phyloP scores from a whole-genome alignment of 1,140 invertebrate species.

The Dinothrombium tinctorium region DNA sequence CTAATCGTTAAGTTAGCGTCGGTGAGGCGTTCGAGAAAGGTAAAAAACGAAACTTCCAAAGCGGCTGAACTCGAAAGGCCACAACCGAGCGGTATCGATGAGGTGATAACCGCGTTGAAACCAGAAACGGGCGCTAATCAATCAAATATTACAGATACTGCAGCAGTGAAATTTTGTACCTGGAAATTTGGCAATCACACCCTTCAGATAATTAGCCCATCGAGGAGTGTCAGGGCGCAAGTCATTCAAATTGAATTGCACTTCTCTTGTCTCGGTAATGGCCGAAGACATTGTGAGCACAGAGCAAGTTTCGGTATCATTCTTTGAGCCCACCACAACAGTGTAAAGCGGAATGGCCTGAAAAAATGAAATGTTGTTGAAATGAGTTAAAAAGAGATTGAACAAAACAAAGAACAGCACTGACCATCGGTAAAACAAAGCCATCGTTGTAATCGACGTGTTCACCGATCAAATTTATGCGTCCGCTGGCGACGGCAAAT shows the following conservation, averaged over 20 bases:
- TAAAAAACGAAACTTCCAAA: constrained; percentile 62
- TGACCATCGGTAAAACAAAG: constrained; percentile 82
- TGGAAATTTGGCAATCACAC: constrained; percentile 53
- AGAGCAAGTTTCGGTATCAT: constrained; percentile 25
- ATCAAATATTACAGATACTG: constrained; percentile 5
- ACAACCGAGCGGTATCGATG: constrained; percentile 59
- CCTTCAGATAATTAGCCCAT: constrained; percentile 82
- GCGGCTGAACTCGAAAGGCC: constrained; percentile 77
- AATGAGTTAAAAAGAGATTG: neutral
- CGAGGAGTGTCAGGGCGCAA: constrained; percentile 39
- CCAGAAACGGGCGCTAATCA: too few relatives aligned
- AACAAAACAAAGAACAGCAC: neutral
- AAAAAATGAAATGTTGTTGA: constrained; percentile 8
- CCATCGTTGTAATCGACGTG: constrained; percentile 97
- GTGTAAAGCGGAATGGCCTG: constrained; percentile 48
- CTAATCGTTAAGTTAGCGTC: constrained; percentile 16
- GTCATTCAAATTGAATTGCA: constrained; percentile 27
- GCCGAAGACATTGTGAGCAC: constrained; percentile 30
- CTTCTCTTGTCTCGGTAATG: constrained; percentile 24
- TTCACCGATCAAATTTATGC: constrained; percentile 95
- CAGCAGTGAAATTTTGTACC: constrained; percentile 23
- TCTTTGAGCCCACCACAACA: constrained; percentile 40
- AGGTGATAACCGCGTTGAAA: constrained; percentile 53
- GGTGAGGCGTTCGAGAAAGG: constrained; percentile 49
- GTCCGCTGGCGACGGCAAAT: too few relatives aligned